These are phyloP conservation scores for Potorous gilbertii DNA, from an alignment of 2,797 vertebrate species.

Conservation along the genomic window DNA sequence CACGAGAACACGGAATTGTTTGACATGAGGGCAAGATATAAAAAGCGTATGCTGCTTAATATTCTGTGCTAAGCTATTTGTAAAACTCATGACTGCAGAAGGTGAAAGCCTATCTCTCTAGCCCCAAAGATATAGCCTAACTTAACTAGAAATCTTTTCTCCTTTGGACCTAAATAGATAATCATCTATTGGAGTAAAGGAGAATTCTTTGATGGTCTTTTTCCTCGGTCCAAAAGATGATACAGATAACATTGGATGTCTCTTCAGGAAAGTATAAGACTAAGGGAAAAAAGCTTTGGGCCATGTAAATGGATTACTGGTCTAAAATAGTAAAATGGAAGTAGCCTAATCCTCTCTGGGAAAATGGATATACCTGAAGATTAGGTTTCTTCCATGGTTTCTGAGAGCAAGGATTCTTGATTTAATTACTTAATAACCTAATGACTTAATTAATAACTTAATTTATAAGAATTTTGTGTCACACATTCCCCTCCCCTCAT, in stretches of 20 bases:
- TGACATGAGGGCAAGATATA: background rate
- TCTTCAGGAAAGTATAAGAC: background rate
- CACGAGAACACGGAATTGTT: background rate
- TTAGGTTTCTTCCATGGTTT: background rate
- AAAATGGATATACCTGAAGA: background rate
- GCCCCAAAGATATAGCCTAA: background rate
- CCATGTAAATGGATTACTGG: background rate
- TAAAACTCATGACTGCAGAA: background rate
- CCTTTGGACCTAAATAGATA: background rate
- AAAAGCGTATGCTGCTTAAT: background rate
- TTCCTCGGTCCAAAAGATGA: background rate
- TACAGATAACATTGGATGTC: background rate
- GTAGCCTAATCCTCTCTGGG: background rate
- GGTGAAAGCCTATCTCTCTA: background rate
- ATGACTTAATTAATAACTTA: too few relatives aligned
- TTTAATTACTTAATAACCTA: too few relatives aligned
- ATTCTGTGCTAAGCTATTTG: background rate
- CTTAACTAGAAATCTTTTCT: background rate
- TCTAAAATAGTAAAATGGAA: background rate
- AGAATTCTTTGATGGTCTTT: background rate
- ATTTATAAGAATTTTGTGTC: background rate
- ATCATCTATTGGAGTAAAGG: background rate
- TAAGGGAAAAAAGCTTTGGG: background rate
- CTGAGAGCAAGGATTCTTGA: background rate
- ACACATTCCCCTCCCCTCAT: background rate